Evolutionary conservation across 37 sponge, comb jelly and placozoan species (phyloP).

Genomic region (Eunapius fragilis): DNA sequence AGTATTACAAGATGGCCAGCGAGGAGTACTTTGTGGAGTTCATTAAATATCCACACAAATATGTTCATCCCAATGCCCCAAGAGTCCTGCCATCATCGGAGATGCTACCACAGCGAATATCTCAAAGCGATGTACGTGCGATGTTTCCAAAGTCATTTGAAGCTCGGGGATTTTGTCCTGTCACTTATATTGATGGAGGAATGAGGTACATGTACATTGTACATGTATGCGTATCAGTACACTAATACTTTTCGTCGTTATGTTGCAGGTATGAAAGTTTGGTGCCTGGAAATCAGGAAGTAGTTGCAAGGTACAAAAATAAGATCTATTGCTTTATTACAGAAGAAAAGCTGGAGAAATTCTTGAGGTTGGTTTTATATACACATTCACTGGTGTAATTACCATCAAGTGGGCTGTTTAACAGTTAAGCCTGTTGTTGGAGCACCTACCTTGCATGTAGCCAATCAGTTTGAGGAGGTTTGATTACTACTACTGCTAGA

Average conservation of each 20-base stretch:
- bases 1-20: slow-evolving; percentile 79
- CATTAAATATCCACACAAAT: slow-evolving; percentile 70
- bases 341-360: slow-evolving; percentile 72
- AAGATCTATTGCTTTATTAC: slow-evolving; percentile 80
- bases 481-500: no score
- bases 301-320: slow-evolving; percentile 74
- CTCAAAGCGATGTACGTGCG: slow-evolving; percentile 77
- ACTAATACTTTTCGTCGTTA: background rate
- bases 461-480: no score
- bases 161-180: slow-evolving; percentile 92
- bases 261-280: slow-evolving; percentile 88
- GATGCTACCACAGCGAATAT: slow-evolving; percentile 50
- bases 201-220: slow-evolving; percentile 39
- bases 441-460: no score
- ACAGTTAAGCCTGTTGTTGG: no score
- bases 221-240: background rate
- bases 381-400: no score
- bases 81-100: slow-evolving; percentile 60
- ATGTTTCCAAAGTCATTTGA: slow-evolving; percentile 89
- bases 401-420: no score
- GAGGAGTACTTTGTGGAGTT: slow-evolving; percentile 66
- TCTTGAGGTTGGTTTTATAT: slow-evolving; percentile 65
- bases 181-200: slow-evolving; percentile 86
- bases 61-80: slow-evolving; percentile 60
- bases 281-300: slow-evolving; percentile 65